phyloP scores from a whole-genome alignment of 2,113 vertebrate species.

The Zosterops hypoxanthus region DNA sequence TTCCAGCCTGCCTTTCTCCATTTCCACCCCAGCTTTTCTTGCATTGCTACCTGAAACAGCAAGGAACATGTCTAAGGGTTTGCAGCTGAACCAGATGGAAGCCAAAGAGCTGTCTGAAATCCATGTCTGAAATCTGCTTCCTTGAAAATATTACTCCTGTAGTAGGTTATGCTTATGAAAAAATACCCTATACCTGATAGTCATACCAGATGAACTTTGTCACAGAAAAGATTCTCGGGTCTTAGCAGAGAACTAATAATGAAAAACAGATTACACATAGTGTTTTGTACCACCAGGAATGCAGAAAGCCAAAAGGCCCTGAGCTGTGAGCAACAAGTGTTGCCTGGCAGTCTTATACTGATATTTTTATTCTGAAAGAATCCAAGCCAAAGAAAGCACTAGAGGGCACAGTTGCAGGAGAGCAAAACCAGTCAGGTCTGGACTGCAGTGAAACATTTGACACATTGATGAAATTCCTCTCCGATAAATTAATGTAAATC shows the following conservation, averaged over 20 bases:
- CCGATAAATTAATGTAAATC: neutral
- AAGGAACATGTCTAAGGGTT: rapidly evolving
- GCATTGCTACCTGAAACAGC: rapidly evolving
- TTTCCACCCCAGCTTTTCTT: neutral
- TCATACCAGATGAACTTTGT: too few species aligned
- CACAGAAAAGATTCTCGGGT: neutral
- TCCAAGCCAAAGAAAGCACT: neutral
- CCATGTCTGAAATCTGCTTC: neutral
- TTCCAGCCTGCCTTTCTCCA: neutral
- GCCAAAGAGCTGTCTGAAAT: neutral
- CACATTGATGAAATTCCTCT: neutral
- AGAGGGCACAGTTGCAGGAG: neutral
- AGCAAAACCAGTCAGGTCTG: neutral
- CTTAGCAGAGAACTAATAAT: neutral
- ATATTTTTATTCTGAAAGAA: neutral
- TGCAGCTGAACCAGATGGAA: neutral
- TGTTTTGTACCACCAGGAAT: neutral
- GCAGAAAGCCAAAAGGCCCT: neutral
- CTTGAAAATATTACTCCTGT: neutral
- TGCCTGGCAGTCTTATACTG: neutral
- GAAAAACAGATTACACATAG: neutral
- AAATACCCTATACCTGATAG: too few species aligned
- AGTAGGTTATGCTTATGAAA: neutral
- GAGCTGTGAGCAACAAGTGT: neutral
- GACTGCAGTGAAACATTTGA: neutral